Evolutionary conservation across 2,797 vertebrate genomes (phyloP), one percentile per base, ranked within the genome.

Genomic region (Synaphobranchus kaupii): DNA sequence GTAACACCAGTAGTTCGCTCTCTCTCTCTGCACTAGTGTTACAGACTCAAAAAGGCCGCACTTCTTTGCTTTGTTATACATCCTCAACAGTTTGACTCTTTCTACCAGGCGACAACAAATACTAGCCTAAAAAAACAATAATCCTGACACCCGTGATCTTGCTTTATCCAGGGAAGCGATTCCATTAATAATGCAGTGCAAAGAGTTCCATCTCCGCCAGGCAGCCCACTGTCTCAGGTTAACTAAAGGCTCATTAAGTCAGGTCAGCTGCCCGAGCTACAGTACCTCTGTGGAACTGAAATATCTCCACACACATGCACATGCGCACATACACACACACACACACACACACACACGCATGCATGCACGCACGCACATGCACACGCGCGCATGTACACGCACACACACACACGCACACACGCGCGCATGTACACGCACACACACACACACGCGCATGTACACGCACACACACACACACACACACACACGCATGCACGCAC

Each of bases 171-270:
- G n/a, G 20, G 52, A 3, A 83, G 48, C 28, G 78, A 60, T 44
- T 80, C 22, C 85, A 86, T 80, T 54, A 39, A 80, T 78, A 78
- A 86, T 86, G 71, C 31, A 52, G 54, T 9, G 31, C 6, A 2
- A 1, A 12, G 50, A 50, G 81, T 34, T 78, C 54, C 81, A 56
- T 9, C 73, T 20, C 15, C 25, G 80, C n/a, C 34, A 86, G 17
- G 44, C 31, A 81, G 56, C 71, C 50, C 34, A 20, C 68, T 58
- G 73, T 13, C 39, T 25, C 73, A 10, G 58, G 66, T 86, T 71
- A 86, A 78, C 80, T 54, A 86, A 78, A 76, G 47, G 34, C 15
- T 56, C 63, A 58, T 78, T 85, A 50, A 15, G 63, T 84, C 81
- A 50, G 39, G 34, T 39, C n/a, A 58, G 10, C 22, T 73, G 31